Evolutionary conservation across 2,797 vertebrate genomes (phyloP).

Genomic region (Rousettus madagascariensis): DNA sequence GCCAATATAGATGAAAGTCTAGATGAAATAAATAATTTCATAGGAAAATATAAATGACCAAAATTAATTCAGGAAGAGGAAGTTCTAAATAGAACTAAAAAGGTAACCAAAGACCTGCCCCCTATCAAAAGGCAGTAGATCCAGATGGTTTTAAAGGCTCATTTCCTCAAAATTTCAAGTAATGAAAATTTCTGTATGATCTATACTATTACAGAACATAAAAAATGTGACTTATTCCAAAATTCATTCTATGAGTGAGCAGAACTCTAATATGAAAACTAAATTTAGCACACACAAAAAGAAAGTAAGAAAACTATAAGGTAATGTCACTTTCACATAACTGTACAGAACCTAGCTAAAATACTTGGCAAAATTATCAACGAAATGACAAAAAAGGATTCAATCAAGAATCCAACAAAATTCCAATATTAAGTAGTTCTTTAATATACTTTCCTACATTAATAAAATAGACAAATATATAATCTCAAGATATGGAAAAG

Average conservation of each 20-base stretch:
- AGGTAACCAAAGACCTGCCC: background rate
- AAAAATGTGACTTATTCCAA: conserved; percentile 6
- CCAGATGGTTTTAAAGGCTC: background rate
- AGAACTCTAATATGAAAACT: conserved; percentile 3
- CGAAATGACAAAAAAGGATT: background rate
- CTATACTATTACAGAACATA: background rate
- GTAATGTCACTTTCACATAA: background rate
- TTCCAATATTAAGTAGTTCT: background rate
- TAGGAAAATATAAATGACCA: conserved; percentile 24
- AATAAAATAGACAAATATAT: background rate
- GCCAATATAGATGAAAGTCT: too few species aligned
- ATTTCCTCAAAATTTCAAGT: background rate
- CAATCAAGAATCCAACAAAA: conserved; percentile 5
- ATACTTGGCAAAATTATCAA: conserved; percentile 5
- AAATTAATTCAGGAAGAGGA: conserved; percentile 33
- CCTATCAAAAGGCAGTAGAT: background rate
- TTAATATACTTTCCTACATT: conserved; percentile 29
- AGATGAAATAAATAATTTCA: background rate
- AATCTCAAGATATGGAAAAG: background rate
- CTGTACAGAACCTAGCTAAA: background rate
- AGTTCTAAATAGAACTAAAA: conserved; percentile 5
- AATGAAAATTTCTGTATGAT: background rate
- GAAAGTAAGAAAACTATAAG: background rate
- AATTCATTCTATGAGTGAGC: background rate
- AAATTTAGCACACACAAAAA: background rate